Base-by-base conservation (phyloP, 1,140 invertebrate genomes). In the Muscidifurax raptorellus region DNA sequence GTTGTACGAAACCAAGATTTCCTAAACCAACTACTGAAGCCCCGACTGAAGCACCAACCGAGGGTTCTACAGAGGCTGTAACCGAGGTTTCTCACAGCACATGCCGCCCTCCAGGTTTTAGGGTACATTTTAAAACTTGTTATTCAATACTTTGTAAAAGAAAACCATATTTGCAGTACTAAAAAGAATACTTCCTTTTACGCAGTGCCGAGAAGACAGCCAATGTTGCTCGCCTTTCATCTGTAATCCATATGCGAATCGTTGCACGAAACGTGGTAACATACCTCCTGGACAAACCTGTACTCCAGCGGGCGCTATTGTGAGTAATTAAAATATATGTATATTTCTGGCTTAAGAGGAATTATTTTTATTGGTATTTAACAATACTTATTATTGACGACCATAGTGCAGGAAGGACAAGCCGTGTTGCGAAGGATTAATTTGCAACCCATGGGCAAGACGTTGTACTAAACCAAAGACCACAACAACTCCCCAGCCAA, bases 291-390 rank as follows among this genome's bases (percentile, higher is more conserved):
- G 64, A 25, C 22, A 7, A 30, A 32, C 18, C 4, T 81, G 80
- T 32, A 81, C 32, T 15, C 80, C 80, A 15, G 3, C 36, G 12
- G 80, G 80, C 12, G 67, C 67, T 25, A 4, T 71, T 10, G 80
- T 81, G 74, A 52, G 44, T 59, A 32, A 1, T 13, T 71, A 2
- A 27, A 66, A 18, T 47, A 12, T 47, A 47, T 15, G 13, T 15
- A 47, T 18, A 40, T 9, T 40, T 40, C 5, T 6, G 10, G 1
- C 5, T 40, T 40, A 6, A 64, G n/a, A 64, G 15, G 4, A 64
- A 22, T n/a, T 18, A 15, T 15, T 6, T 64, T 64, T 64, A 22
- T 22, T 5, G 18, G 18, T 6, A 64, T 22, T 22, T 22, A 64
- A 64, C 59, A 64, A 64, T 12, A 64, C 59, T n/a, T 64, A n/a